Base-by-base conservation (phyloP, 2,113 vertebrate species). In the Lasiurus borealis region DNA sequence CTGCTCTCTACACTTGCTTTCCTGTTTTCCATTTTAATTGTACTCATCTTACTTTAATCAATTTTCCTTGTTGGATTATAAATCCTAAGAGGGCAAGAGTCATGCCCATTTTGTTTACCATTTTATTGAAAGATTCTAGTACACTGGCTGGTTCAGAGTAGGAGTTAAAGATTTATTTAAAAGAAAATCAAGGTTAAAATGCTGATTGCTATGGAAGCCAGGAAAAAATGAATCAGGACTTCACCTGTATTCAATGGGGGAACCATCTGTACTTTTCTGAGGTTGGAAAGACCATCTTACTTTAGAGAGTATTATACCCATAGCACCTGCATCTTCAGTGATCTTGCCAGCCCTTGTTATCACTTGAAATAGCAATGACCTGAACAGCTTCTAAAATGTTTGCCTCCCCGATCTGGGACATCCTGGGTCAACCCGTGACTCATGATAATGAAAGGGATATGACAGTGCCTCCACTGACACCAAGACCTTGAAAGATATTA, bases 401-500 rank as follows among this genome's bases (percentile, higher is more conserved):
- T 85, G 27, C 34, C 7, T 64, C 9, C 3, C 14, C 16, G 16
- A 15, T 18, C 21, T 52, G 52, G 25, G 80, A 91, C 64, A 86
- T 36, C 29, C 34, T 78, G 15, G 80, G 80, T 75, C 88, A 90
- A 85, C 15, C 31, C 19, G 29, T 46, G 52, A 77, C 64, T 94
- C 72, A 48, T n/a, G n/a, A 25, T 87, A 46, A 80, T 27, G 25
- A 36, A 40, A 68, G 25, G 52, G 25, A 86, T 57, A 36, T 59
- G 44, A 62, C 66, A 68, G 11, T 31, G 66, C 8, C 19, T 66
- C 64, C 85, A 64, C 29, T 66, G 29, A 81, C 59, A 86, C n/a
- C 29, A 88, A 73, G 40, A 62, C 27, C 50, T 95, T 59, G 76
- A 59, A 95, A 85, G 77, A 73, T 73, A 85, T 68, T 85, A 71